Base-by-base conservation (phyloP, 2,113 vertebrate species). In the Mesembrinibis cayennensis region DNA sequence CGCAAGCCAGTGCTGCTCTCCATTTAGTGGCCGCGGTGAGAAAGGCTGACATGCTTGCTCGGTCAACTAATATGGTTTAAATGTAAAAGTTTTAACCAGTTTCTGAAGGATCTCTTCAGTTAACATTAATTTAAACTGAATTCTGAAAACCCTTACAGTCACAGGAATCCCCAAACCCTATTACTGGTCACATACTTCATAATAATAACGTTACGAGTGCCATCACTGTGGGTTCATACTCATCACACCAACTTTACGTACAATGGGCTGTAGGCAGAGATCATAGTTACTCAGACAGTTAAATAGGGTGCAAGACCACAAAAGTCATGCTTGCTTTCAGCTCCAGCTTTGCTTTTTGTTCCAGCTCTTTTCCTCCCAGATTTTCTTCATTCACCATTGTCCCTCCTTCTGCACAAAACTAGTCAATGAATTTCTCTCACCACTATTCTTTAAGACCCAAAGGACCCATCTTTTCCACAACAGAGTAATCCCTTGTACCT, bases 1-100 rank as follows among this genome's bases (percentile, higher is more conserved):
- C 40, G 1, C 0, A 4, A 59, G 69, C 55, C 45, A 25, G 0
- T 1, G 11, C 66, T 45, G 70, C 49, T 79, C 66, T 17, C 23
- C 12, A 20, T 7, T 25, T 16, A 81, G 73, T 2, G 44, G 32
- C 11, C 1, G 9, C 4, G 53, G 25, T 16, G 27, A 49, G 44
- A 40, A 34, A 38, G 49, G 61, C 53, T 49, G 40, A 20, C 13
- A 3, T 2, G 29, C 45, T 22, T 38, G 52, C 70, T 69, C 32
- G 15, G 20, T 1, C 87, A 63, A 21, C n/a, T 4, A 8, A n/a
- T 7, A 49, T 0, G 47, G 69, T 27, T 42, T 19, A 11, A 23
- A 11, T 9, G 8, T 21, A 17, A 49, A 82, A 42, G 50, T 42
- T 50, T 73, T 47, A 38, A 50, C 32, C 49, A 26, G 25, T 13